phyloP scores from a whole-genome alignment of 1,140 invertebrate species.

The Microplitis mediator region DNA sequence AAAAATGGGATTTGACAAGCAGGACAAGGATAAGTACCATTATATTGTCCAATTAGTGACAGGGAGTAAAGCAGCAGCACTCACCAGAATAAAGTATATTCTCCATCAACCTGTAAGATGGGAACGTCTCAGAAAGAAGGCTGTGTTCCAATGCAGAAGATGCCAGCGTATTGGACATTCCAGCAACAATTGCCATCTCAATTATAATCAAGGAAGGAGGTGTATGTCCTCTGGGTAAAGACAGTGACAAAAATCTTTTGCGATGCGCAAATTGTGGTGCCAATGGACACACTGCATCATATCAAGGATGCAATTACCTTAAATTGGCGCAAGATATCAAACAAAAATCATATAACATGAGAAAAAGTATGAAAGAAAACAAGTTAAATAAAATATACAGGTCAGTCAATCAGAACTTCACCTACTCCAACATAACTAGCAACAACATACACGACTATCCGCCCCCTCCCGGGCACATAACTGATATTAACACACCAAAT shows the following conservation, averaged over 20 bases:
- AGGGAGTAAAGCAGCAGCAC: not conserved
- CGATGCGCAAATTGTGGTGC: conserved; percentile 29
- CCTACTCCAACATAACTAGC: too few species aligned
- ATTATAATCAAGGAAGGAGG: conserved; percentile 6
- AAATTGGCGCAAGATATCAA: conserved; percentile 8
- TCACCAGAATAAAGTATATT: not conserved
- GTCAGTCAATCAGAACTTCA: too few species aligned
- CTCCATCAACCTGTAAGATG: conserved; percentile 11
- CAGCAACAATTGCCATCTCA: conserved; percentile 1
- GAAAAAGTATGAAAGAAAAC: not conserved
- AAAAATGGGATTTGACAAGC: not conserved
- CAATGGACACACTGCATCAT: conserved; percentile 26
- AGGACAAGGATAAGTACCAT: not conserved
- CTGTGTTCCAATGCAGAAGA: conserved; percentile 16
- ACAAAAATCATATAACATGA: not conserved
- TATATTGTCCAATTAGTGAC: not conserved
- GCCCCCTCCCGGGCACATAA: too few species aligned
- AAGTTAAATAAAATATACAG: not conserved
- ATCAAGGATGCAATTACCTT: conserved; percentile 27
- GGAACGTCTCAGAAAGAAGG: conserved; percentile 6
- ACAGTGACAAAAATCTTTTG: conserved; percentile 10
- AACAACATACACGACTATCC: too few species aligned
- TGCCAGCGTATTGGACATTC: conserved; percentile 21
- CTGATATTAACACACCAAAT: too few species aligned
- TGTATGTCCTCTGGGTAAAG: not conserved